Evolutionary conservation across 30 jellyfish, hydroid and myxozoan genomes (phyloP), one percentile per base, ranked within the genome.

Genomic region (Pelagia noctiluca): DNA sequence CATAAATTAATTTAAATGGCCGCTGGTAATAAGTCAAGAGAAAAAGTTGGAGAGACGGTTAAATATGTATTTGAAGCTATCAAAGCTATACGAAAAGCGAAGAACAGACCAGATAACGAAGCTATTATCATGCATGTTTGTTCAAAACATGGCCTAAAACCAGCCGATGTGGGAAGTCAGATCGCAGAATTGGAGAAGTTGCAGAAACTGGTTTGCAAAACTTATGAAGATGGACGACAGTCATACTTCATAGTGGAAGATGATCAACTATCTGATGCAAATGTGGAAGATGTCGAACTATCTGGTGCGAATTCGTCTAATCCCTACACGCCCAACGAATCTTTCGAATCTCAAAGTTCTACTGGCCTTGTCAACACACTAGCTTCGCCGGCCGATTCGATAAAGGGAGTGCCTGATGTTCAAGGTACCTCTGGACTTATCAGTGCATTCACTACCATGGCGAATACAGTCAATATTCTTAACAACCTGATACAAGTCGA

Each of bases 381-480:
- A 42, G 57, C 57, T 42, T 5, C 57, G 16, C 57, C 16, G 57
- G 57, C 57, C 57, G 57, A 42, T 42, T 42, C 57, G 57, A 42
- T 42, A 42, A 42, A 42, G 57, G 57, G 57, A 42, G 57, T 42
- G 57, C 57, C 57, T 42, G 57, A 42, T 42, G 57, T 42, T 42
- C 12, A 42, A 42, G 16, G 16, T 42, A 42, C 16, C 57, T 16
- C 57, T 42, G 57, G 57, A 42, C 57, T 42, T 5, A 42, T 42
- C 57, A 42, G 57, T 42, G 57, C 57, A 42, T 42, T 42, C 57
- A 42, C 57, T 42, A 42, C 57, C 57, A 42, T 42, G 57, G 57
- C 57, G 57, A 42, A 42, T 42, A 5, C 57, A 5, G 57, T 42
- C 57, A 42, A 42, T 42, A 42, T 42, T 42, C 57, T 42, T 42